Base-by-base conservation (phyloP, 2,797 vertebrate genomes). In the Sebastes matsubarae region DNA sequence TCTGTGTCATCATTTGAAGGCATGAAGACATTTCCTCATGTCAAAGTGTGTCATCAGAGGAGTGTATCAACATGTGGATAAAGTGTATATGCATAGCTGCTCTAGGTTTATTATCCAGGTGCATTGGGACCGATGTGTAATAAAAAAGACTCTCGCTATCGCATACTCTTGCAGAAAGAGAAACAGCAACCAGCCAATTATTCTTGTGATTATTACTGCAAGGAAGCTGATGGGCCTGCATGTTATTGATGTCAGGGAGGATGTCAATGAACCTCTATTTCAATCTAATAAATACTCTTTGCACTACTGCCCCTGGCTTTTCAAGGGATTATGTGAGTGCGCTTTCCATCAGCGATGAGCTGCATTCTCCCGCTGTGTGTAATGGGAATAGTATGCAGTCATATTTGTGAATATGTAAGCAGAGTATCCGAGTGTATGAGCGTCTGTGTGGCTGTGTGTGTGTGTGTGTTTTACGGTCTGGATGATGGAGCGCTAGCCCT, bases 401-500 rank as follows among this genome's bases (percentile, higher is more conserved):
- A 59, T 75, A 78, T 73, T 77, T 83, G 84, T 82, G 80, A 76
- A 75, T 86, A 80, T 81, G 66, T 73, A 72, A 77, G 80, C 54
- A 75, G 66, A 71, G 82, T 73, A 72, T 83, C 87, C 7, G 24
- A 75, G 77, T 69, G 67, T 52, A 52, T 54, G 52, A 54, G 69
- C 25, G 10, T 82, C 55, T 84, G 60, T 76, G 73, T 79, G 78
- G 27, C 65, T 77, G 46, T 50, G 68, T 75, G 38, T 42, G 38
- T 42, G 36, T 42, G 42, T 46, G 71, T 79, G 46, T 80, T 75
- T 91, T 88, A 88, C 74, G 11, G 86, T 75, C 63, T 71, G 57
- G 84, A 88, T 92, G 92, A 94, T 92, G 90, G 93, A 92, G 88
- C 87, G 80, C 89, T 42, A 89, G 92, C 86, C 88, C 89, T 92